Evolutionary conservation across 2,888 invertebrate species (phyloP).

Genomic region (Hofmannophila pseudospretella): DNA sequence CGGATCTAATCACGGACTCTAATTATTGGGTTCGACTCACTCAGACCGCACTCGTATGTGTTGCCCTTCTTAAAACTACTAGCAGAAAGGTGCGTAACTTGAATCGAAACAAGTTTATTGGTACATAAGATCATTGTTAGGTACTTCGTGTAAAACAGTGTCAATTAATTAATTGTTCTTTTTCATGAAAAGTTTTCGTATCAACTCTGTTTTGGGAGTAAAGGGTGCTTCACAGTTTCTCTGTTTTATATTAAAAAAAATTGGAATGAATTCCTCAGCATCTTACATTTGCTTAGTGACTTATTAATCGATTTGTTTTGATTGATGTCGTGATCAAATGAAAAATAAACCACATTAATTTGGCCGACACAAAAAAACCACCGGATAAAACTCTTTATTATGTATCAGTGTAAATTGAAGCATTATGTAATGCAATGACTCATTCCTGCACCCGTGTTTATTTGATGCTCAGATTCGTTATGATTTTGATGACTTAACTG

Average conservation of each 20-base stretch:
- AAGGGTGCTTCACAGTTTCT: too few relatives aligned
- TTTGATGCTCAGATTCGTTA: neutral
- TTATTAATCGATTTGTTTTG: slow-evolving; percentile 1
- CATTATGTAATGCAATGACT: too few relatives aligned
- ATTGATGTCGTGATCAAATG: neutral
- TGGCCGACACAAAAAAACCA: slow-evolving; percentile 1
- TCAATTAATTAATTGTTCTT: too few relatives aligned
- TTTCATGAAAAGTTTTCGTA: too few relatives aligned
- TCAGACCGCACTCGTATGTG: slow-evolving; percentile 39
- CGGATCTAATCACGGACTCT: slow-evolving; percentile 67
- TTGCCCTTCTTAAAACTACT: slow-evolving; percentile 24
- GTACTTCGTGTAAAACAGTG: too few relatives aligned
- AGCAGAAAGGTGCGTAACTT: neutral
- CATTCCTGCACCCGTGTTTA: slow-evolving; percentile 12
- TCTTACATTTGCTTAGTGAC: too few relatives aligned
- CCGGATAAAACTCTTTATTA: slow-evolving; percentile 2
- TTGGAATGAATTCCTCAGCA: too few relatives aligned
- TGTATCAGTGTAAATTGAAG: too few relatives aligned
- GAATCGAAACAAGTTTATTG: neutral
- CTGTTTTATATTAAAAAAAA: too few relatives aligned
- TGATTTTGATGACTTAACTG: too few relatives aligned
- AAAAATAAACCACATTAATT: neutral
- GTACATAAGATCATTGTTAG: neutral
- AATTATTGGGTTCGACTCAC: slow-evolving; percentile 57
- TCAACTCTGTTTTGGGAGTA: too few relatives aligned